Percentiles rank a stretch among this genome's conserved stretches.
Evolutionary conservation across 2,888 invertebrate species (phyloP).

Genomic region (Malthinus seriepunctatus): DNA sequence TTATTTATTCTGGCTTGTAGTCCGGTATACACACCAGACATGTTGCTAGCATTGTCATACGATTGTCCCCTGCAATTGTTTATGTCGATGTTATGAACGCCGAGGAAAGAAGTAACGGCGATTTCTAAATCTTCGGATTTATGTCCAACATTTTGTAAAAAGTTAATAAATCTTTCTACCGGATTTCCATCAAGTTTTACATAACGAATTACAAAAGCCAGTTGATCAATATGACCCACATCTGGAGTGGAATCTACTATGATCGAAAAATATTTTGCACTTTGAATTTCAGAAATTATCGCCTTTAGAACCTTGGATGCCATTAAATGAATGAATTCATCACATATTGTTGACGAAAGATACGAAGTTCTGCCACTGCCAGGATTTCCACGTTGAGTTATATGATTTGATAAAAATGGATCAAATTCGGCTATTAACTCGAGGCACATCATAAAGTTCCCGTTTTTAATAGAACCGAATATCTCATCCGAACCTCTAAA

Average conservation of each 20-base stretch:
- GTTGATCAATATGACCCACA: conserved; percentile 21
- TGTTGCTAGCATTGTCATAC: conserved; percentile 15
- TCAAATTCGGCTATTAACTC: neutral
- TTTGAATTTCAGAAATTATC: conserved; percentile 32
- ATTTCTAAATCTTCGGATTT: conserved; percentile 23
- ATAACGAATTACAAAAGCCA: conserved; percentile 37
- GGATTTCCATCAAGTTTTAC: conserved; percentile 11
- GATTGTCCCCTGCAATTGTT: neutral
- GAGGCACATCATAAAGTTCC: neutral
- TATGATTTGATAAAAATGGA: neutral
- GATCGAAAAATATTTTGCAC: conserved; percentile 30
- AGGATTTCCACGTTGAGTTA: conserved; percentile 34
- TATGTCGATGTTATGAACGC: neutral
- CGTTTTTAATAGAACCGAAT: neutral
- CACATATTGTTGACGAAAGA: conserved; percentile 34
- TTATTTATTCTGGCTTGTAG: conserved; percentile 3
- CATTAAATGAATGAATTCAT: conserved; percentile 37
- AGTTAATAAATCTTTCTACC: conserved; percentile 32
- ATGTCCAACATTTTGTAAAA: conserved; percentile 29
- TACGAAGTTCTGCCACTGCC: conserved; percentile 32
- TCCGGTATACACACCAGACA: conserved; percentile 23
- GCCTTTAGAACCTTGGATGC: conserved; percentile 25
- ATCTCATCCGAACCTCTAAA: neutral
- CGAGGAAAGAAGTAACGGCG: neutral
- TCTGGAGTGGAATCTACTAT: conserved; percentile 38